These are phyloP conservation scores for Acleris laterana DNA, from an alignment of 2,888 invertebrate species.

Conservation along the genomic window DNA sequence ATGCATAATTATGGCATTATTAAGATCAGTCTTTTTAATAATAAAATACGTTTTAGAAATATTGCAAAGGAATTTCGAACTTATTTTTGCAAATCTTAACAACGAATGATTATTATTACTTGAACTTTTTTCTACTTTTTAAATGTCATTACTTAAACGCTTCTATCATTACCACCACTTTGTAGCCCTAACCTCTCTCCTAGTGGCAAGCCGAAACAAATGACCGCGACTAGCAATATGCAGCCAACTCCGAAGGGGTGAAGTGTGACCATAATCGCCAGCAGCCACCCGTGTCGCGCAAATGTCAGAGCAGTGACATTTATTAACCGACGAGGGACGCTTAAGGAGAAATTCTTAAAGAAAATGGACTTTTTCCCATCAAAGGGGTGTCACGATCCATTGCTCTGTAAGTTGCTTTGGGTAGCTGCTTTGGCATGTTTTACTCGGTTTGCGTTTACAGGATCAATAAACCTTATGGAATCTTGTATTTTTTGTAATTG, in stretches of 20 bases:
- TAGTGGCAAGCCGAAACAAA: slow-evolving; percentile 16
- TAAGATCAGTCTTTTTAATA: too few relatives aligned
- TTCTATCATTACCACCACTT: slow-evolving; percentile 1
- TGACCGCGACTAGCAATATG: slow-evolving; percentile 25
- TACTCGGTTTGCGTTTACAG: background rate
- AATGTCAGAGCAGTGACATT: slow-evolving; percentile 68
- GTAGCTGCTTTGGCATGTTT: slow-evolving; percentile 12
- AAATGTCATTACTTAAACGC: background rate
- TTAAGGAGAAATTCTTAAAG: slow-evolving; percentile 67
- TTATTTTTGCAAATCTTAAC: too few relatives aligned
- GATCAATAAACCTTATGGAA: background rate
- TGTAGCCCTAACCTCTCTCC: slow-evolving; percentile 19
- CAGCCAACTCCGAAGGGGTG: slow-evolving; percentile 20
- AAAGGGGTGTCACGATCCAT: slow-evolving; percentile 48
- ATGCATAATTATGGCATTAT: too few relatives aligned
- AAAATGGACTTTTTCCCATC: slow-evolving; percentile 63
- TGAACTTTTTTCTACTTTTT: too few relatives aligned
- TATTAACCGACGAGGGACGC: slow-evolving; percentile 75
- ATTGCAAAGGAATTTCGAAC: too few relatives aligned
- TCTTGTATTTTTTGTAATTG: background rate
- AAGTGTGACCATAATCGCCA: slow-evolving; percentile 28
- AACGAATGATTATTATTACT: too few relatives aligned
- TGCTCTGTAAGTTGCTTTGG: slow-evolving; percentile 8
- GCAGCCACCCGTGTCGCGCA: slow-evolving; percentile 55
- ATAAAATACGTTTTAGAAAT: too few relatives aligned